phyloP scores from a whole-genome alignment of 2,888 invertebrate species.

The Chrysopilus asiliformis region DNA sequence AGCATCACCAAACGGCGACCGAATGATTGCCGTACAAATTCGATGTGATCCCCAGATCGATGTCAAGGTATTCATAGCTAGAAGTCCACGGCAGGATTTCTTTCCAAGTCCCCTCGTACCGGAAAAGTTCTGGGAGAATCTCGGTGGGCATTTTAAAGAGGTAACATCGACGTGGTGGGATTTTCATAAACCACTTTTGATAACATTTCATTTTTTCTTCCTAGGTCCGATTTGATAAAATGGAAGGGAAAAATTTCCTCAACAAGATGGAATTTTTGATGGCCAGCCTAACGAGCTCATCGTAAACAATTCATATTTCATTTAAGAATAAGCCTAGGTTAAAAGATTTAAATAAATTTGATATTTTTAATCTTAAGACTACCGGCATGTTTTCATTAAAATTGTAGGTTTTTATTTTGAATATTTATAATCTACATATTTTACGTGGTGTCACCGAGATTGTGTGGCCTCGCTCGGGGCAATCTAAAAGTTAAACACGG shows the following conservation, averaged over 20 bases:
- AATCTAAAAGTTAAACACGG: no score
- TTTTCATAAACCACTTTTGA: neutral
- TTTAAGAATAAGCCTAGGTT: no score
- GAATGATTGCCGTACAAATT: conserved; percentile 80
- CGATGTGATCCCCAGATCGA: conserved; percentile 81
- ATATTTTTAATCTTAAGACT: no score
- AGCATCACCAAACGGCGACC: conserved; percentile 77
- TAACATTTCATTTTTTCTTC: conserved; percentile 5
- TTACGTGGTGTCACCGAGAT: no score
- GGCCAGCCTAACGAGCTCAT: conserved; percentile 45
- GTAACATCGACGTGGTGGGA: conserved; percentile 36
- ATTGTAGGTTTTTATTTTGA: no score
- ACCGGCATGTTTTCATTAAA: no score
- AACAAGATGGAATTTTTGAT: conserved; percentile 94
- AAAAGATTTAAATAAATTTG: no score
- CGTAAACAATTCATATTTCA: no score
- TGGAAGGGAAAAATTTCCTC: conserved; percentile 91
- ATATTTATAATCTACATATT: no score
- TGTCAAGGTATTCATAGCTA: conserved; percentile 79
- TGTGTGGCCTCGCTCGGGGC: no score
- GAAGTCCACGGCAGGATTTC: conserved; percentile 77
- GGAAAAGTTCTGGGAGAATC: conserved; percentile 85
- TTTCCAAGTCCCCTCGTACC: conserved; percentile 77
- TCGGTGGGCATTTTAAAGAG: conserved; percentile 86
- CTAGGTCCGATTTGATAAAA: conserved; percentile 65